Evolutionary conservation across 2,113 vertebrate genomes (phyloP).

Genomic region (Scortum barcoo): DNA sequence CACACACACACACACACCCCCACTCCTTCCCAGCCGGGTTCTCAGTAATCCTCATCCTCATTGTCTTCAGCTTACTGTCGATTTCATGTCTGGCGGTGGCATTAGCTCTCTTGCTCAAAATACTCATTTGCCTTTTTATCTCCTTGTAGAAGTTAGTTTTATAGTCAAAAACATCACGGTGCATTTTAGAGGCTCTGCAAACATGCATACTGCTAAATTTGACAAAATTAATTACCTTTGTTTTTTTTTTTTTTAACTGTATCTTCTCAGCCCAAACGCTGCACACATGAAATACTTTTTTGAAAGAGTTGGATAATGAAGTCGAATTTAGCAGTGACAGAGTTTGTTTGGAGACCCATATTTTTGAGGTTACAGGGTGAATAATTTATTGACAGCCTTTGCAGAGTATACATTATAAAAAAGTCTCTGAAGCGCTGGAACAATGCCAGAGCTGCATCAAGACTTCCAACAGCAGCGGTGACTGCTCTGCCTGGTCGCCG

Average conservation of each 20-base stretch:
- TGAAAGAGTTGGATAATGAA: slow-evolving; percentile 9
- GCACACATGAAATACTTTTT: background rate
- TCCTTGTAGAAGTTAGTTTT: slow-evolving; percentile 64
- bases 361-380: slow-evolving; percentile 59
- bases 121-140: slow-evolving; percentile 70
- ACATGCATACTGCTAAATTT: slow-evolving; percentile 29
- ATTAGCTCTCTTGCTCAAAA: slow-evolving; percentile 72
- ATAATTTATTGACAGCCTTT: slow-evolving; percentile 65
- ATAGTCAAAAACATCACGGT: slow-evolving; percentile 40
- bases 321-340: background rate
- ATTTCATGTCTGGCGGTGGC: slow-evolving; percentile 76
- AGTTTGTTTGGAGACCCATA: slow-evolving; percentile 37
- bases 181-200: slow-evolving; percentile 44
- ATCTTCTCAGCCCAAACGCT: slow-evolving; percentile 13
- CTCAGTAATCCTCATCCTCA: slow-evolving; percentile 78
- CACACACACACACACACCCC: too few species aligned
- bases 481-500: slow-evolving; percentile 4
- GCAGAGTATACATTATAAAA: slow-evolving; percentile 44
- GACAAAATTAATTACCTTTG: slow-evolving; percentile 53
- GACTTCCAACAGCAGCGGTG: slow-evolving; percentile 43
- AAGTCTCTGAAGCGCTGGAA: slow-evolving; percentile 49
- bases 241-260: slow-evolving; percentile 26
- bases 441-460: slow-evolving; percentile 43
- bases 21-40: slow-evolving; percentile 49
- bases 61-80: slow-evolving; percentile 83